Evolutionary conservation across 2,113 vertebrate genomes (phyloP).

Genomic region (Mesocricetus auratus): DNA sequence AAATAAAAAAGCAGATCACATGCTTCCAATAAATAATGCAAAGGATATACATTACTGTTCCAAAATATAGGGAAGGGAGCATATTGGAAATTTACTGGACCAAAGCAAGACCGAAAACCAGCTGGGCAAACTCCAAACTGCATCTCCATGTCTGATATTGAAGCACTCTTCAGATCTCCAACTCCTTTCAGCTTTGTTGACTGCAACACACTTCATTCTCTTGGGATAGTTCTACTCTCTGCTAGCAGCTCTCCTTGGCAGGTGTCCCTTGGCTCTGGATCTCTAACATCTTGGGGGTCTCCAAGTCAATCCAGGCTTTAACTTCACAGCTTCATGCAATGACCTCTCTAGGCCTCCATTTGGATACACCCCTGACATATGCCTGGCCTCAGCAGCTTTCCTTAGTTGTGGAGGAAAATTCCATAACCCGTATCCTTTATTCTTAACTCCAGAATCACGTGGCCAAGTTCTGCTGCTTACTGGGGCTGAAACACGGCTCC

Average conservation of each 20-base stretch:
- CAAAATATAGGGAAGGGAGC: not conserved
- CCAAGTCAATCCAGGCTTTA: too few species aligned
- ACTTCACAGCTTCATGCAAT: not conserved
- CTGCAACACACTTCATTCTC: not conserved
- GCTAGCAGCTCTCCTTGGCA: not conserved
- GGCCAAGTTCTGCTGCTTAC: not conserved
- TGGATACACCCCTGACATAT: not conserved
- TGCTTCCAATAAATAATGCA: not conserved
- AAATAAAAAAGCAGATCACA: not conserved
- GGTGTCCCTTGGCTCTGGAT: not conserved
- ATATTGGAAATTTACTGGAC: not conserved
- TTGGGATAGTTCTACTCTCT: not conserved
- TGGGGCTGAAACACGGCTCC: not conserved
- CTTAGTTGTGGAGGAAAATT: not conserved
- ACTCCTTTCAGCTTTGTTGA: not conserved
- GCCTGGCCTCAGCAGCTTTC: not conserved
- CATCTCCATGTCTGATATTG: not conserved
- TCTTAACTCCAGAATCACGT: not conserved
- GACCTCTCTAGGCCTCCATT: too few species aligned
- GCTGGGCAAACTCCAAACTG: not conserved
- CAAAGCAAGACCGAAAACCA: not conserved
- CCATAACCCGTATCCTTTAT: not conserved
- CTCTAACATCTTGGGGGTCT: not conserved
- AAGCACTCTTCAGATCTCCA: not conserved
- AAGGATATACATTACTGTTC: not conserved